Evolutionary conservation across 2,797 vertebrate genomes (phyloP).

Genomic region (Sciurus vulgaris): DNA sequence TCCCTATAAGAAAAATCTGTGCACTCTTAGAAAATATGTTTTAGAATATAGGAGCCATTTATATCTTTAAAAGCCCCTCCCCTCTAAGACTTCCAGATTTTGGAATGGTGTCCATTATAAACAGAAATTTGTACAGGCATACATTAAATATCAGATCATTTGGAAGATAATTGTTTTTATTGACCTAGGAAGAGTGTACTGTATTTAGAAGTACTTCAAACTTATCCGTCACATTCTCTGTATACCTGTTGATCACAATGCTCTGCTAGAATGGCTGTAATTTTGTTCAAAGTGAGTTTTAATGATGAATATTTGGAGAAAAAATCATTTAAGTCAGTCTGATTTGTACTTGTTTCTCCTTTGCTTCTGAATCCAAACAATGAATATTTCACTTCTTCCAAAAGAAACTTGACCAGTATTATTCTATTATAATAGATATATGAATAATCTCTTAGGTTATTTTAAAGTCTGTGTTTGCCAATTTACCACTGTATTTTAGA

Average conservation of each 20-base stretch:
- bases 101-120: not conserved
- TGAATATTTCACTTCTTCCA: not conserved
- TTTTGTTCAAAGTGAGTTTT: conserved; percentile 2
- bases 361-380: not conserved
- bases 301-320: not conserved
- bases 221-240: not conserved
- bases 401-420: not conserved
- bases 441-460: not conserved
- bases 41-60: not conserved
- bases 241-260: not conserved
- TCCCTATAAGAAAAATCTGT: not conserved
- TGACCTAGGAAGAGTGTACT: not conserved
- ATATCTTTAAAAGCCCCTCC: not conserved
- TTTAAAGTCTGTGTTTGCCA: not conserved
- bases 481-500: not conserved
- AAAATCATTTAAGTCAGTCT: not conserved
- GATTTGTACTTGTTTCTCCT: not conserved
- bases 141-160: not conserved
- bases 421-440: not conserved
- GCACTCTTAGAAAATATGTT: not conserved
- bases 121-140: not conserved
- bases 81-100: not conserved
- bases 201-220: not conserved
- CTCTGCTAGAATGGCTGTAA: not conserved
- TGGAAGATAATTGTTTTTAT: not conserved